These are phyloP conservation scores for Rhopalosiphum nymphaeae DNA, from an alignment of 2,888 invertebrate genomes.

Conservation along the genomic window DNA sequence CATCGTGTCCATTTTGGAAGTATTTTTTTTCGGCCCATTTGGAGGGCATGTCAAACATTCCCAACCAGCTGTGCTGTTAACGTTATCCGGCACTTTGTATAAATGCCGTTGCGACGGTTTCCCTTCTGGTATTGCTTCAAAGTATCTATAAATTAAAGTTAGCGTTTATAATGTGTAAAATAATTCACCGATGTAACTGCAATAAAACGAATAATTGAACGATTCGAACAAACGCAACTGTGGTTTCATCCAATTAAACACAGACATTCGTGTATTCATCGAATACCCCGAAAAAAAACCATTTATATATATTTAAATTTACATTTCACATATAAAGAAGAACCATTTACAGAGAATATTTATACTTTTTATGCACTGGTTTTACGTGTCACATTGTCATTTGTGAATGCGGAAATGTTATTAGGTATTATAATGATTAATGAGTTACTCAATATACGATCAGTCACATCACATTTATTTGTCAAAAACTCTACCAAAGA, in stretches of 20 bases:
- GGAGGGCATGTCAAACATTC: constrained; percentile 76
- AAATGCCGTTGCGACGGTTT: constrained; percentile 86
- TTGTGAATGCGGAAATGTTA: not conserved
- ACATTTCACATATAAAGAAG: not conserved
- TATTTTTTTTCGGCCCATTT: constrained; percentile 47
- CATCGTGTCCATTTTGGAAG: constrained; percentile 33
- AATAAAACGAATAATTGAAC: not conserved
- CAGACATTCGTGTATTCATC: not conserved
- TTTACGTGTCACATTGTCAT: too few relatives aligned
- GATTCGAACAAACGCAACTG: not conserved
- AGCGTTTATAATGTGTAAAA: not conserved
- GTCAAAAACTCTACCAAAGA: not conserved
- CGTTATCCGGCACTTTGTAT: constrained; percentile 77
- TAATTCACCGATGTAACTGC: not conserved
- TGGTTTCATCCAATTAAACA: not conserved
- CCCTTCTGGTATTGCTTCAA: constrained; percentile 83
- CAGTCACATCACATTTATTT: not conserved
- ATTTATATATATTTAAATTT: not conserved
- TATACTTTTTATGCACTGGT: not conserved
- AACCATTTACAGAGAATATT: not conserved
- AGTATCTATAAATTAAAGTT: constrained; percentile 76
- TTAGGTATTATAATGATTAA: not conserved
- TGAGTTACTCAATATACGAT: not conserved
- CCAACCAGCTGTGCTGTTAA: constrained; percentile 71
- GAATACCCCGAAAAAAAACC: not conserved